phyloP scores from a whole-genome alignment of 2,888 invertebrate species.

The Drosophila buzzatii region DNA sequence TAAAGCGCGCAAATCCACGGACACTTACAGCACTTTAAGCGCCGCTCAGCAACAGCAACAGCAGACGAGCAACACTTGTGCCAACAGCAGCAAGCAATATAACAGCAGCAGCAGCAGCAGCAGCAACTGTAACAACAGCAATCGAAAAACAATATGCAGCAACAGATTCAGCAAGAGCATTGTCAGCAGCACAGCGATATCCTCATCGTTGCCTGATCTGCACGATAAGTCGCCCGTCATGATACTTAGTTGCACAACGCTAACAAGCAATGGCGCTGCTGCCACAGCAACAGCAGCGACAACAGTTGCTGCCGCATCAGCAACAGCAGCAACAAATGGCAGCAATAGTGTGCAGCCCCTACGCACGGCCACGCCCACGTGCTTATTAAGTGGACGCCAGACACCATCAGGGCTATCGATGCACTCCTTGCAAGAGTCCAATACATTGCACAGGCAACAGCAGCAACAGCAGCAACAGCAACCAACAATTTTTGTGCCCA shows the following conservation, averaged over 20 bases:
- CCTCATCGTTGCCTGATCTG: conserved; percentile 84
- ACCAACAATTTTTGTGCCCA: conserved; percentile 69
- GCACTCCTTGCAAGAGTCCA: conserved; percentile 77
- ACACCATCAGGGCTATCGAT: conserved; percentile 80
- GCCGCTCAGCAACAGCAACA: conserved; percentile 53
- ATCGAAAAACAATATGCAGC: conserved; percentile 64
- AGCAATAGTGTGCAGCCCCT: conserved; percentile 57
- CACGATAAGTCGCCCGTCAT: conserved; percentile 84
- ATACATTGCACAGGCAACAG: conserved; percentile 54
- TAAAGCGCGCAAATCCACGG: conserved; percentile 85
- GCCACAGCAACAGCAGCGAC: conserved; percentile 56
- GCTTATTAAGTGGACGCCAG: conserved; percentile 76
- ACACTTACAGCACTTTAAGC: conserved; percentile 79
- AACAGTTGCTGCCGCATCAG: conserved; percentile 42
- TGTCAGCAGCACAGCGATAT: conserved; percentile 79
- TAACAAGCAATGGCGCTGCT: conserved; percentile 69
- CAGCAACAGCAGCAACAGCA: conserved; percentile 44
- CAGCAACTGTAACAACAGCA: conserved; percentile 24
- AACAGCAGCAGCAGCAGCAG: conserved; percentile 27
- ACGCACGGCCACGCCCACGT: conserved; percentile 72
- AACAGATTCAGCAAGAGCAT: conserved; percentile 76
- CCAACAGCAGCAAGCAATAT: conserved; percentile 29
- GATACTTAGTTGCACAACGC: conserved; percentile 85
- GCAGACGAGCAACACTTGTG: conserved; percentile 26
- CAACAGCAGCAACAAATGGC: conserved; percentile 37